These are phyloP conservation scores for Euphydryas editha DNA, from an alignment of 2,888 invertebrate species.

Conservation along the genomic window DNA sequence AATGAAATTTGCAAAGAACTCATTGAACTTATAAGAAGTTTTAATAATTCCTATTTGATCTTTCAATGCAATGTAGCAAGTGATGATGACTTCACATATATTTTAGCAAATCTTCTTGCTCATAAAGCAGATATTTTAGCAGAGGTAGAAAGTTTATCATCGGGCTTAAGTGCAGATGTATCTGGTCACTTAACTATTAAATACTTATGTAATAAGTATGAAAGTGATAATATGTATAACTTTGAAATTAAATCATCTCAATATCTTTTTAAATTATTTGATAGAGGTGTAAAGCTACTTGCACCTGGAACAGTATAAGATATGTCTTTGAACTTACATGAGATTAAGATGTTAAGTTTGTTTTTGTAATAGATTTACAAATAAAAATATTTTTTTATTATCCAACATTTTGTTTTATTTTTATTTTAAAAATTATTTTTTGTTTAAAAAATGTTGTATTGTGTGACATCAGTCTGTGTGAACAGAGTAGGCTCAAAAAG, in stretches of 20 bases:
- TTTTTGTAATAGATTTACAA: not conserved
- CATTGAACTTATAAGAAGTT: constrained; percentile 61
- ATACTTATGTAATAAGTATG: constrained; percentile 66
- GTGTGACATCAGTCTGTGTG: no score
- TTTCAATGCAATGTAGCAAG: constrained; percentile 84
- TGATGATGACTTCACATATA: constrained; percentile 82
- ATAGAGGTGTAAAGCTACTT: constrained; percentile 89
- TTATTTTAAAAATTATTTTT: not conserved
- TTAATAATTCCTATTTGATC: constrained; percentile 69
- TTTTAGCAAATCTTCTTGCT: constrained; percentile 84
- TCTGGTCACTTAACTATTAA: constrained; percentile 86
- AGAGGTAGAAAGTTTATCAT: constrained; percentile 86
- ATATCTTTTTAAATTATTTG: constrained; percentile 88
- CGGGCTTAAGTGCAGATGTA: constrained; percentile 89
- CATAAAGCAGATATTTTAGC: constrained; percentile 86
- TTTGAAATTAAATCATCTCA: constrained; percentile 59
- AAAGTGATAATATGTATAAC: constrained; percentile 56
- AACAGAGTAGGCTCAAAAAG: no score
- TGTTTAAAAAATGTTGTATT: no score
- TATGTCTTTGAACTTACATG: not conserved
- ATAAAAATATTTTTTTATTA: not conserved
- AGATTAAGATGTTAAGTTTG: not conserved
- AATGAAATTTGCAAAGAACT: constrained; percentile 77
- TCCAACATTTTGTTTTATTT: not conserved
- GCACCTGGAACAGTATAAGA: constrained; percentile 84